Base-by-base conservation (phyloP, 2,113 vertebrate species). In the Syngnathus typhle region DNA sequence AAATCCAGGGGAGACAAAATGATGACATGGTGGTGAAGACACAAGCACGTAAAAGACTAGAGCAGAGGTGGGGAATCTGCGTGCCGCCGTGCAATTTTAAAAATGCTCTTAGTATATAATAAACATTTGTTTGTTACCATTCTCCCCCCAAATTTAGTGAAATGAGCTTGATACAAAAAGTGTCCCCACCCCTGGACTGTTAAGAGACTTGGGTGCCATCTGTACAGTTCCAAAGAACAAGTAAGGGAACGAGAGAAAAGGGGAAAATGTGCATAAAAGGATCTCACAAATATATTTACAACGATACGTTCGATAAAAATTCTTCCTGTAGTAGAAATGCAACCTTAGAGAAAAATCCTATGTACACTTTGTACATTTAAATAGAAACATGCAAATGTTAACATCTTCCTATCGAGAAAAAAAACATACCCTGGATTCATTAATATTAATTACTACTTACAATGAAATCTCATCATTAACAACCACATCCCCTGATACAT, bases 291-390 rank as follows among this genome's bases (percentile, higher is more conserved):
- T 81, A 72, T 90, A 92, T 91, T 84, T 90, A 92, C 91, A 92
- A 83, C 73, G 82, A 82, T 87, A 85, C 87, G 86, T 87, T 85
- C 70, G 87, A 90, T 91, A 92, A 85, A 92, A 92, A 91, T 88
- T 87, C 85, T 84, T 88, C 85, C 82, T 84, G 85, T 82, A 81
- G 83, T 90, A 92, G 82, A 91, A 92, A 92, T 89, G 82, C 83
- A 90, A 88, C 87, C 86, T 89, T 88, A 44, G 21, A 90, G 89
- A 89, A 89, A 91, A 87, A 89, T 84, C 83, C 76, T 90, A 91
- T 92, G 85, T 91, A 92, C 91, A 92, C 79, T 90, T 88, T 92
- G 75, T 91, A 92, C 89, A 92, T 71, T 92, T 91, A 91, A 91
- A 88, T 91, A 91, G 84, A 92, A 90, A 91, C 91, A 92, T 91